phyloP scores from a whole-genome alignment of 1,140 invertebrate species.

The Metaphire vulgaris region DNA sequence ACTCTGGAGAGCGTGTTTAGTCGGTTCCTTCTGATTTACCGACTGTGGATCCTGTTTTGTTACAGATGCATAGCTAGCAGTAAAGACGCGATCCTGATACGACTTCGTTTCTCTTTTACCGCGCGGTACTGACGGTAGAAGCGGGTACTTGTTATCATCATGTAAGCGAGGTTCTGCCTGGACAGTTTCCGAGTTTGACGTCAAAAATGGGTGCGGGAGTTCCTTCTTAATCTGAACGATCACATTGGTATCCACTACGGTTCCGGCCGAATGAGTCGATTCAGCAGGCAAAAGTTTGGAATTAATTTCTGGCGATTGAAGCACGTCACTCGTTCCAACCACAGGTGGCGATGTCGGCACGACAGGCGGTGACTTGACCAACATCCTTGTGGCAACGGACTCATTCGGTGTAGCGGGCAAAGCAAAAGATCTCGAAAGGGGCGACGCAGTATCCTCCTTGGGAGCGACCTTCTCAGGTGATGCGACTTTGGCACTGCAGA shows the following conservation, averaged over 20 bases:
- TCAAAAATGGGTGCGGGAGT: too few species aligned
- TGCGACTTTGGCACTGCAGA: too few species aligned
- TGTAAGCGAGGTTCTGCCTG: too few species aligned
- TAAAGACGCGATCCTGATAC: too few species aligned
- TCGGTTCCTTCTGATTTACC: background rate
- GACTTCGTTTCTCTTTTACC: background rate
- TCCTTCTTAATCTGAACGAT: too few species aligned
- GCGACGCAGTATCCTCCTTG: too few species aligned
- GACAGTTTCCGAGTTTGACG: too few species aligned
- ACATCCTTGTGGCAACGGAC: too few species aligned
- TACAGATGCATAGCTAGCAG: background rate
- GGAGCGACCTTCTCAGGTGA: too few species aligned
- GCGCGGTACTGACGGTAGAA: background rate
- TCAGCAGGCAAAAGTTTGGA: background rate
- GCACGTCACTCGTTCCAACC: background rate
- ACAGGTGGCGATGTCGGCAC: background rate
- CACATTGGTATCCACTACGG: too few species aligned
- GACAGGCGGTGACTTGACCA: background rate
- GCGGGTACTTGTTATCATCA: background rate
- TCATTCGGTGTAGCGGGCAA: too few species aligned
- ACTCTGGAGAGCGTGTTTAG: background rate
- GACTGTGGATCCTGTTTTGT: background rate
- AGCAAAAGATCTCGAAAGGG: too few species aligned
- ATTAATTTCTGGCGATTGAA: background rate
- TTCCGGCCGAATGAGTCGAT: background rate